Conservation (phyloP, 2,113 vertebrate genomes). For the Sander vitreus region DNA sequence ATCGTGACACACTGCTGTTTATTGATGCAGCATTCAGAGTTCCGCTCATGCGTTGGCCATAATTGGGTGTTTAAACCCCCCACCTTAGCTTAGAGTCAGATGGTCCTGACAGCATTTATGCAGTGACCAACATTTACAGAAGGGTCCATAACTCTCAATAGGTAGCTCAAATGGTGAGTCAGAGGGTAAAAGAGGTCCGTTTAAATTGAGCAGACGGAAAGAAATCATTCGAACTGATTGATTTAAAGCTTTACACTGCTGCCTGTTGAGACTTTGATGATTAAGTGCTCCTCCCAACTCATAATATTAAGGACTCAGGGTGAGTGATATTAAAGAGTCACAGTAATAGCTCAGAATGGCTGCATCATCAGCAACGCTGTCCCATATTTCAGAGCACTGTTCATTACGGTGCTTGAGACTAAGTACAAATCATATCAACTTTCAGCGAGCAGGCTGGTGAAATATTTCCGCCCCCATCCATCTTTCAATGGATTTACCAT, state of each 20-base stretch:
- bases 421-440: slow-evolving; percentile 74
- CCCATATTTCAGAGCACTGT: slow-evolving; percentile 73
- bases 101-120: slow-evolving; percentile 71
- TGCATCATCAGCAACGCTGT: slow-evolving; percentile 78
- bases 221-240: slow-evolving; percentile 64
- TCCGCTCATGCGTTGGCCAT: slow-evolving; percentile 25
- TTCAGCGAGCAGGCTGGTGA: slow-evolving; percentile 39
- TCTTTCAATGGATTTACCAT: slow-evolving; percentile 54
- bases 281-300: slow-evolving; percentile 59
- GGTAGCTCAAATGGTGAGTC: slow-evolving; percentile 51
- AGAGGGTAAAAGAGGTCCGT: slow-evolving; percentile 32
- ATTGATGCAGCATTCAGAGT: slow-evolving; percentile 30
- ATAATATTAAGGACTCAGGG: slow-evolving; percentile 55
- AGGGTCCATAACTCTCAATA: slow-evolving; percentile 57
- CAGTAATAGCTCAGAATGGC: slow-evolving; percentile 73
- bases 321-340: slow-evolving; percentile 74
- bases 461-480: slow-evolving; percentile 57
- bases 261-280: slow-evolving; percentile 61
- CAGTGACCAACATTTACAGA: slow-evolving; percentile 66
- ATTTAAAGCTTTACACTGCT: slow-evolving; percentile 67
- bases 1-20: slow-evolving; percentile 40
- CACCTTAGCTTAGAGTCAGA: slow-evolving; percentile 64
- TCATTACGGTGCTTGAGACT: slow-evolving; percentile 70
- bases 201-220: slow-evolving; percentile 56
- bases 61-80: slow-evolving; percentile 47